Evolutionary conservation across 37 sponge, comb jelly and placozoan species (phyloP).

Genomic region (Theonella swinhoei): DNA sequence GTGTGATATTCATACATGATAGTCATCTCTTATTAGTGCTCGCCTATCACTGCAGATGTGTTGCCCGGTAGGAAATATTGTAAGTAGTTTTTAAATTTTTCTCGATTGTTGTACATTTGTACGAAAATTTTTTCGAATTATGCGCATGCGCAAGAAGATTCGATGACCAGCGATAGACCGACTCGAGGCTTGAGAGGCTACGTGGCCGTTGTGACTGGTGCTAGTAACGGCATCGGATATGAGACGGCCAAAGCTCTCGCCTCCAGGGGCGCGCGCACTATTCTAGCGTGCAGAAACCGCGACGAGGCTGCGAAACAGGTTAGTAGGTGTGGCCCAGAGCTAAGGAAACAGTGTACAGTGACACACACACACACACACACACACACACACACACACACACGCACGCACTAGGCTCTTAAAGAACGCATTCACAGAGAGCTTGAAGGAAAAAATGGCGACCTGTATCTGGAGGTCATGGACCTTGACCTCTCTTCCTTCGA

Average conservation of each 20-base stretch:
- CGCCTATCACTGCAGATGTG: no score
- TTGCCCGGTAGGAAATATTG: no score
- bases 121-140: no score
- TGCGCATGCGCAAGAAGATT: no score
- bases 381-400: background rate
- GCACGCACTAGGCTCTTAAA: background rate
- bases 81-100: no score
- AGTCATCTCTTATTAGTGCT: no score
- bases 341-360: no score
- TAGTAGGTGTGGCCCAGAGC: background rate
- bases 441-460: background rate
- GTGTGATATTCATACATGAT: no score
- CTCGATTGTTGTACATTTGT: no score
- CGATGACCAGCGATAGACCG: no score
- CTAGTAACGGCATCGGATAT: background rate
- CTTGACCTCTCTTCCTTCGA: background rate
- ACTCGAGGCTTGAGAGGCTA: no score
- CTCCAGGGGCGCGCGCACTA: background rate
- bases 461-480: background rate
- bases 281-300: no score
- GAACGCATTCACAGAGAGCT: background rate
- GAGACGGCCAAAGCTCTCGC: background rate
- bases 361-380: slow-evolving; percentile 25
- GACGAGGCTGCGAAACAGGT: background rate
- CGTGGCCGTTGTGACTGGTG: background rate